A percentile compares a stretch with the other conserved stretches of the same genome.
Evolutionary conservation across 2,888 invertebrate species (phyloP).

Genomic region (Meiosimyza platycephala): DNA sequence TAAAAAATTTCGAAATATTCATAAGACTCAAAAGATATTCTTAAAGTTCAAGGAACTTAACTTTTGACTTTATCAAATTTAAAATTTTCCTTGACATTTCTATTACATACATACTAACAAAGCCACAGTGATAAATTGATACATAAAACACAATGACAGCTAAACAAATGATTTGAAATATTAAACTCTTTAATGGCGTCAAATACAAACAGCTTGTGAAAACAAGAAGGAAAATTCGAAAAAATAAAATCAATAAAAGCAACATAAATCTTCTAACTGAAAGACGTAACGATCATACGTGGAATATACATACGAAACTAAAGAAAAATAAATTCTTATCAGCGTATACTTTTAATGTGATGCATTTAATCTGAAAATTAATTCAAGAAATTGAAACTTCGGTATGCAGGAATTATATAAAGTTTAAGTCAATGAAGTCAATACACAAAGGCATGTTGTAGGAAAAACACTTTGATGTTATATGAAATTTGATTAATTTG

Average conservation of each 20-base stretch:
- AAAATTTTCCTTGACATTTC: not conserved
- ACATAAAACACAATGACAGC: constrained; percentile 29
- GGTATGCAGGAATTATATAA: too few species aligned
- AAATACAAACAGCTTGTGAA: not conserved
- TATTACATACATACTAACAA: not conserved
- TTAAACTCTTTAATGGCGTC: constrained; percentile 1
- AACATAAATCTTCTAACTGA: not conserved
- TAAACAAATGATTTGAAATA: constrained; percentile 36
- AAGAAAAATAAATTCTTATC: too few species aligned
- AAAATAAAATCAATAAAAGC: not conserved
- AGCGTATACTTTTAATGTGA: too few species aligned
- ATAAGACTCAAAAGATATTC: not conserved
- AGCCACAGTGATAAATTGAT: constrained; percentile 31
- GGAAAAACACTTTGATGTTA: too few species aligned
- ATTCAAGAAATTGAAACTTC: too few species aligned
- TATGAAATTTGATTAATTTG: too few species aligned
- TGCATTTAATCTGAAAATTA: too few species aligned
- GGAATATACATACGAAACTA: too few species aligned
- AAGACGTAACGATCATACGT: too few species aligned
- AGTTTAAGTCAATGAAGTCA: too few species aligned
- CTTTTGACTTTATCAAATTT: not conserved
- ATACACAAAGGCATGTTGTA: too few species aligned
- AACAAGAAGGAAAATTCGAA: not conserved
- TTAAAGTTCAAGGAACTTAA: not conserved
- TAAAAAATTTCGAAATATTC: not conserved